phyloP scores from a whole-genome alignment of 2,797 vertebrate species.

The Cephalopachus bancanus region DNA sequence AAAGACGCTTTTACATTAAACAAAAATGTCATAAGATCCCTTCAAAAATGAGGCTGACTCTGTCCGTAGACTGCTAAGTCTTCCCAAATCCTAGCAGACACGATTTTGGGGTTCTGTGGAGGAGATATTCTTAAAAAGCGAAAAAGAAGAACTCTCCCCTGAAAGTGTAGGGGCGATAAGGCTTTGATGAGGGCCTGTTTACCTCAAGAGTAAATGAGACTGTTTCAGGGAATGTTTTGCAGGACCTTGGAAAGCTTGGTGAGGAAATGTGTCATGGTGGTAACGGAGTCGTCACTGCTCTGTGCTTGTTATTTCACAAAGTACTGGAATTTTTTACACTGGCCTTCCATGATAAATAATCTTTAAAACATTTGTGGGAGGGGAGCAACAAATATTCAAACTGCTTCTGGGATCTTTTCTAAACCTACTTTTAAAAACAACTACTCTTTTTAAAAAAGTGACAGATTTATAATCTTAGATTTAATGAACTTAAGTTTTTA shows the following conservation, averaged over 20 bases:
- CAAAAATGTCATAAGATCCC: slow-evolving; percentile 30
- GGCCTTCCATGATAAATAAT: neutral
- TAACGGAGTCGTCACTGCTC: neutral
- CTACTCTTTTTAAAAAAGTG: slow-evolving; percentile 34
- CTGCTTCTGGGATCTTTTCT: slow-evolving; percentile 23
- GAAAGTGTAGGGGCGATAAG: neutral
- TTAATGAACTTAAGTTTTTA: slow-evolving; percentile 27
- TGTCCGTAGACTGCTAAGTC: neutral
- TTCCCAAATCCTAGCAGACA: neutral
- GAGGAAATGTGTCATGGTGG: neutral
- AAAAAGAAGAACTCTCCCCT: neutral
- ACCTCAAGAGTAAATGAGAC: neutral
- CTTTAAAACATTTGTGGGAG: neutral
- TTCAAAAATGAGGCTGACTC: slow-evolving; percentile 48
- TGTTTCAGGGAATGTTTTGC: neutral
- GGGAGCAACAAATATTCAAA: neutral
- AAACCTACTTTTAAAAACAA: neutral
- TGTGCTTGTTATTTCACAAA: neutral
- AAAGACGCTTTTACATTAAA: slow-evolving; percentile 46
- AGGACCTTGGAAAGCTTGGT: neutral
- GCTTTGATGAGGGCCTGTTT: neutral
- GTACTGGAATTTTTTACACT: neutral
- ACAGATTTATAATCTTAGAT: neutral
- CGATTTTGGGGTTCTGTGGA: neutral
- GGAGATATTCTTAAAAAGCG: neutral